These are phyloP conservation scores for Gobio gobio DNA, from an alignment of 2,113 vertebrate species.

Conservation along the genomic window DNA sequence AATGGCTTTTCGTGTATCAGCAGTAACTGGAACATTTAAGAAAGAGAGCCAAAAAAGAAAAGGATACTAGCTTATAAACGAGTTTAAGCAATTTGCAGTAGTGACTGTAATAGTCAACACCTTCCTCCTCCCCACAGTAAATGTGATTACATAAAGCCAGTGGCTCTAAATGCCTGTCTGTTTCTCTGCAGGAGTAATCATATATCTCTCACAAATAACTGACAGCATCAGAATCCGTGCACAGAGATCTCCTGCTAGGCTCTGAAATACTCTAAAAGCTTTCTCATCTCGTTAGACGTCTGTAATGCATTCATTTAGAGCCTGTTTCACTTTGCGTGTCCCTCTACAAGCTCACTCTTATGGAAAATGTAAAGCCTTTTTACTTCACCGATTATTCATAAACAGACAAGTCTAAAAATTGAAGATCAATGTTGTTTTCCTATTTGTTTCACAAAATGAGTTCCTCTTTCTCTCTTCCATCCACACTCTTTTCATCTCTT, in stretches of 20 bases:
- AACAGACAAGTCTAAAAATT: conserved; percentile 46
- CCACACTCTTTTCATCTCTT: conserved; percentile 47
- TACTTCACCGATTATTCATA: conserved; percentile 44
- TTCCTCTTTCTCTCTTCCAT: conserved; percentile 12
- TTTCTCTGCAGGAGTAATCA: conserved; percentile 51
- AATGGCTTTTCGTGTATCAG: background rate
- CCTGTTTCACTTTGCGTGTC: conserved; percentile 23
- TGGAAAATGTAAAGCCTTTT: conserved; percentile 44
- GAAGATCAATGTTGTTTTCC: conserved; percentile 51
- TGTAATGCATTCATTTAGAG: conserved; percentile 55
- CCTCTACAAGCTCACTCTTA: conserved; percentile 12
- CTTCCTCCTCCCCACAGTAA: conserved; percentile 49
- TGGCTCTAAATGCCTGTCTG: conserved; percentile 43
- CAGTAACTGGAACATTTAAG: background rate
- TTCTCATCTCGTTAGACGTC: conserved; percentile 56
- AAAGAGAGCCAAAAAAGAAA: conserved; percentile 33
- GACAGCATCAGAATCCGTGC: conserved; percentile 35
- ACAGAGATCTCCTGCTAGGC: conserved; percentile 38
- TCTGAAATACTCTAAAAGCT: conserved; percentile 55
- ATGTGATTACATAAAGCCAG: conserved; percentile 55
- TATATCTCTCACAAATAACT: conserved; percentile 49
- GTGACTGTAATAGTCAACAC: conserved; percentile 51
- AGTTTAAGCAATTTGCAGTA: conserved; percentile 36
- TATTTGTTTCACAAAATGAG: conserved; percentile 48
- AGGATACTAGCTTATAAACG: conserved; percentile 30